Conservation (phyloP, 30 jellyfish, hydroid and myxozoan species). For the Turritopsis dohrnii region DNA sequence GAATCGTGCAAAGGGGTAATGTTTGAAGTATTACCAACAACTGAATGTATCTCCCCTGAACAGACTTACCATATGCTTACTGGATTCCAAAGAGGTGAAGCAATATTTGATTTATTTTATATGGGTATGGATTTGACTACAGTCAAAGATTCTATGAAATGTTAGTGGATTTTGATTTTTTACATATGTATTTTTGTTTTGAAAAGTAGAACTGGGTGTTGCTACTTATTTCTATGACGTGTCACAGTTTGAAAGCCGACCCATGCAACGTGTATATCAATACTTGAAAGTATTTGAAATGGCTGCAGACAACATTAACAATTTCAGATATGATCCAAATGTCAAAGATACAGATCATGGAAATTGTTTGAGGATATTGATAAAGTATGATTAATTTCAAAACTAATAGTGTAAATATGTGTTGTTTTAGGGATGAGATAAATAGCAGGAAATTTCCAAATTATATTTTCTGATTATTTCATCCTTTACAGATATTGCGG, state of each 20-base stretch:
- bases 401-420: not conserved
- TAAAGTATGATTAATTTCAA: slow-evolving; percentile 5
- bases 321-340: slow-evolving; percentile 8
- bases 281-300: slow-evolving; percentile 22
- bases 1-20: not conserved
- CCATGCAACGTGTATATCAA: slow-evolving; percentile 30
- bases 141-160: too few species aligned
- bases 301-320: not conserved
- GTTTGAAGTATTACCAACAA: slow-evolving; percentile 1
- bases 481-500: slow-evolving; percentile 36
- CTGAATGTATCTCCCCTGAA: not conserved
- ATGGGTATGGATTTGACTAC: too few species aligned
- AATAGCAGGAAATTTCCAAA: too few species aligned
- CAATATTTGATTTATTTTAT: not conserved
- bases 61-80: not conserved
- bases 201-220: not conserved
- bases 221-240: not conserved
- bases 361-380: not conserved
- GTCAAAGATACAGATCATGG: not conserved
- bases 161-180: not conserved
- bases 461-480: too few species aligned
- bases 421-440: not conserved
- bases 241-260: not conserved
- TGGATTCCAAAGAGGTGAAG: not conserved
- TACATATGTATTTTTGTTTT: not conserved